Evolutionary conservation across 2,797 vertebrate species (phyloP).

Genomic region (Orientallactaga sibirica): DNA sequence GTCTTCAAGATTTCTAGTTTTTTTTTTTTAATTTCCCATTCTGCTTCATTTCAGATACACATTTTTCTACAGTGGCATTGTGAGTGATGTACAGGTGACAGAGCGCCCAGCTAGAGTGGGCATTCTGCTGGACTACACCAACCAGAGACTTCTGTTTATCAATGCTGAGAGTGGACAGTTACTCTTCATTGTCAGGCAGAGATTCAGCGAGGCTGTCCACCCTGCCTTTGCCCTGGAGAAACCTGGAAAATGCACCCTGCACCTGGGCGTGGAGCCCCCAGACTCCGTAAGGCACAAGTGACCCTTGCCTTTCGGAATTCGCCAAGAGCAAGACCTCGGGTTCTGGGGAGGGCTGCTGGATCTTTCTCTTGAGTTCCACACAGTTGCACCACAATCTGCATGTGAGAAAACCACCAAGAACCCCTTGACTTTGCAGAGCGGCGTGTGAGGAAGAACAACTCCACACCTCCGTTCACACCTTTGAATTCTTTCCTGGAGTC

Average conservation of each 20-base stretch:
- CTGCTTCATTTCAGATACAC: conserved; percentile 92
- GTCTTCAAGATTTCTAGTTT: conserved; percentile 42
- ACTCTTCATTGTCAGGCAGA: conserved; percentile 91
- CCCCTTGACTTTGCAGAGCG: not conserved
- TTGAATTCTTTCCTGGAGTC: conserved; percentile 61
- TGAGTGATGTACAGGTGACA: conserved; percentile 90
- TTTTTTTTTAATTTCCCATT: conserved; percentile 22
- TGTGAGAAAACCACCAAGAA: not conserved
- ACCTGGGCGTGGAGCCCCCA: conserved; percentile 92
- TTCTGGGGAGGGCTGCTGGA: not conserved
- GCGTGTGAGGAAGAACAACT: not conserved
- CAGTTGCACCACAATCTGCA: not conserved
- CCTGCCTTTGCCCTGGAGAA: conserved; percentile 94
- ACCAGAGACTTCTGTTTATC: conserved; percentile 93
- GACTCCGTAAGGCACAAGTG: conserved; percentile 93
- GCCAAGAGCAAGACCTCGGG: conserved; percentile 26
- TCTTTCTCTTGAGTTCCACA: conserved; percentile 21
- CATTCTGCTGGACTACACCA: conserved; percentile 92
- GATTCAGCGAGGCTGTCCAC: conserved; percentile 90
- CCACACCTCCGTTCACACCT: conserved; percentile 7
- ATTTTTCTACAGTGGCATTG: conserved; percentile 91
- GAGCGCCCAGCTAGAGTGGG: conserved; percentile 91
- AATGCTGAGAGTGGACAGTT: conserved; percentile 93
- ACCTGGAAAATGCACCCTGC: conserved; percentile 92
- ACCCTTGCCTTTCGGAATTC: conserved; percentile 62